Evolutionary conservation across 2,797 vertebrate genomes (phyloP).

Genomic region (Alectoris magna): DNA sequence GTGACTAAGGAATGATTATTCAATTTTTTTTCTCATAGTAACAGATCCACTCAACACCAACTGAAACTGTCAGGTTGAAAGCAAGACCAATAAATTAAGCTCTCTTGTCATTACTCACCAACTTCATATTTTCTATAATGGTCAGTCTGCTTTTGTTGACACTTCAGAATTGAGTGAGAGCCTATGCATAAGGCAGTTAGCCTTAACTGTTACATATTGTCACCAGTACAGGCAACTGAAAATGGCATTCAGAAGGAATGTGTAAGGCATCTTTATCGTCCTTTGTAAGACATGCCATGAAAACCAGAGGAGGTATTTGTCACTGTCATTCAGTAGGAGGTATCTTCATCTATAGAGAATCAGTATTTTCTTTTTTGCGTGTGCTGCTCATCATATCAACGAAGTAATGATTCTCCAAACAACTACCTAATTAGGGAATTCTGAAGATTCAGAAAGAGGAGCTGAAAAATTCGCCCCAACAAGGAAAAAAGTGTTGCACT

Average conservation of each 20-base stretch:
- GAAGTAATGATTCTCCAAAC: background rate
- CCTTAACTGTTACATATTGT: background rate
- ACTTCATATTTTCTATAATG: background rate
- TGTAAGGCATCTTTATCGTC: background rate
- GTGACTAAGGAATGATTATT: background rate
- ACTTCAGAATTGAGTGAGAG: background rate
- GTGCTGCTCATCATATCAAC: background rate
- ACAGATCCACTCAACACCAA: background rate
- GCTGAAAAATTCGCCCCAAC: background rate
- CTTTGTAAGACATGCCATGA: background rate
- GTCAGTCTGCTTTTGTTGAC: background rate
- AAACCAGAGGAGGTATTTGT: background rate
- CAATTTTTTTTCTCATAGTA: background rate
- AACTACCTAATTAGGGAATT: background rate
- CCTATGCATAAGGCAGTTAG: background rate
- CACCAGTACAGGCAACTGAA: background rate
- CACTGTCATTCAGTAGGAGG: background rate
- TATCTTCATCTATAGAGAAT: background rate
- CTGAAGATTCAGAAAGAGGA: background rate
- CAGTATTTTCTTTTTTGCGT: background rate
- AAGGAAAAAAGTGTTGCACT: background rate
- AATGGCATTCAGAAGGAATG: background rate
- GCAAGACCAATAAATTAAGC: background rate
- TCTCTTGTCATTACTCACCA: background rate
- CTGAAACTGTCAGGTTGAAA: background rate